These are phyloP conservation scores for Toxonevra muliebris DNA, from an alignment of 2,888 invertebrate species.

Conservation along the genomic window DNA sequence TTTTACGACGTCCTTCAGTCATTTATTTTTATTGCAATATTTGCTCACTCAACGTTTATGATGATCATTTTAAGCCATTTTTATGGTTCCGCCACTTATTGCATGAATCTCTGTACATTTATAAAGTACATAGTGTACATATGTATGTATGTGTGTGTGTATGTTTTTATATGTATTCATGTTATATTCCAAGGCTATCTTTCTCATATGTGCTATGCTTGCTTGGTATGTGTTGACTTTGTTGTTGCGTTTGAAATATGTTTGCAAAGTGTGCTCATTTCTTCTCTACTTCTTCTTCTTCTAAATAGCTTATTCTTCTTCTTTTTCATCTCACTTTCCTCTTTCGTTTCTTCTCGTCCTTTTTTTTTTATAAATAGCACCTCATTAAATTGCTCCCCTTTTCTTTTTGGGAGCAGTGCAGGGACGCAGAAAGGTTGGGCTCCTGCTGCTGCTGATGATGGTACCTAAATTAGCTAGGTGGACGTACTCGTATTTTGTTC, in stretches of 20 bases:
- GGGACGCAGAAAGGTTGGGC: no score
- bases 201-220: background rate
- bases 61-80: constrained; percentile 65
- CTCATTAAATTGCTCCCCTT: constrained; percentile 54
- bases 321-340: constrained; percentile 18
- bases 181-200: background rate
- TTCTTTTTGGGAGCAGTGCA: constrained; percentile 20
- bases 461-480: constrained; percentile 50
- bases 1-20: constrained; percentile 62
- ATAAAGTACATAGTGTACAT: background rate
- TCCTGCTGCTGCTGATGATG: constrained; percentile 3
- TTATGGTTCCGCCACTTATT: constrained; percentile 59
- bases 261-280: no score
- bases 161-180: background rate
- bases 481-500: background rate
- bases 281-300: background rate
- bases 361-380: constrained; percentile 49
- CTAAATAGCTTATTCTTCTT: no score
- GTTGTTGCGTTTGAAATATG: background rate
- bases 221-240: background rate
- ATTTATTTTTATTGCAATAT: constrained; percentile 65
- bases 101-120: constrained; percentile 54
- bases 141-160: constrained; percentile 2
- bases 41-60: constrained; percentile 65
- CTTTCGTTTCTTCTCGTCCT: constrained; percentile 34